Conservation (phyloP, 30 jellyfish, hydroid and myxozoan species). For the Aurelia coerulea region DNA sequence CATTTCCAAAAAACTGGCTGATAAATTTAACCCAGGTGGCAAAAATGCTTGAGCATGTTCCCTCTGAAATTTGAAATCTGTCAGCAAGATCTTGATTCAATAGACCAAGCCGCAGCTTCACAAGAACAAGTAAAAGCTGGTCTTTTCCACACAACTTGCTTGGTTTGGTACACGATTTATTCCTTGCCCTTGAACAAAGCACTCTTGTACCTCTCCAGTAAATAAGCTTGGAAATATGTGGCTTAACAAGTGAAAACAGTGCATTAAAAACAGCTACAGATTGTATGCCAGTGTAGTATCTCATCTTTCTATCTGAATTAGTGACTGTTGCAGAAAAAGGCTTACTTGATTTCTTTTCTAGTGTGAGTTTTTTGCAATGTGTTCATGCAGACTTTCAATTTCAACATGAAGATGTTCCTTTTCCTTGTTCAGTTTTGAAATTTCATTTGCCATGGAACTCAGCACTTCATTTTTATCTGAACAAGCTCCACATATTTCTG, state of each 20-base stretch:
- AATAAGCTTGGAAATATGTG: constrained; percentile 19
- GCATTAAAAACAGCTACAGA: constrained; percentile 28
- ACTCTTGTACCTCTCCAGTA: constrained; percentile 39
- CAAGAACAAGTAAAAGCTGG: constrained; percentile 20
- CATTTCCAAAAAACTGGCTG: constrained; percentile 6
- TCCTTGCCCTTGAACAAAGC: not conserved
- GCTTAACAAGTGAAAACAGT: constrained; percentile 19
- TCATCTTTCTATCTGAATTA: not conserved
- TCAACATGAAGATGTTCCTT: not conserved
- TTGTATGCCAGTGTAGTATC: too few species aligned
- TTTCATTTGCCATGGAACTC: not conserved
- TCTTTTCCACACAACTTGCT: not conserved
- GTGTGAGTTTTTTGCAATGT: not conserved
- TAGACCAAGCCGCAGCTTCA: constrained; percentile 51
- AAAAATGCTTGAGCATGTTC: constrained; percentile 11
- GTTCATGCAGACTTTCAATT: not conserved
- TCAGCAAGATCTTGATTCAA: constrained; percentile 48
- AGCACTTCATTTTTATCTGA: not conserved
- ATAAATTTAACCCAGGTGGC: constrained; percentile 36
- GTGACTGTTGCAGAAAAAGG: constrained; percentile 1
- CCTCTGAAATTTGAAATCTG: constrained; percentile 32
- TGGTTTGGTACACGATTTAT: not conserved
- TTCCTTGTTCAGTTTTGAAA: constrained; percentile 7
- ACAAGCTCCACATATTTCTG: constrained; percentile 15
- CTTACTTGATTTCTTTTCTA: not conserved